Evolutionary conservation across 2,888 invertebrate species (phyloP).

Genomic region (Hemicrepidius hirtus): DNA sequence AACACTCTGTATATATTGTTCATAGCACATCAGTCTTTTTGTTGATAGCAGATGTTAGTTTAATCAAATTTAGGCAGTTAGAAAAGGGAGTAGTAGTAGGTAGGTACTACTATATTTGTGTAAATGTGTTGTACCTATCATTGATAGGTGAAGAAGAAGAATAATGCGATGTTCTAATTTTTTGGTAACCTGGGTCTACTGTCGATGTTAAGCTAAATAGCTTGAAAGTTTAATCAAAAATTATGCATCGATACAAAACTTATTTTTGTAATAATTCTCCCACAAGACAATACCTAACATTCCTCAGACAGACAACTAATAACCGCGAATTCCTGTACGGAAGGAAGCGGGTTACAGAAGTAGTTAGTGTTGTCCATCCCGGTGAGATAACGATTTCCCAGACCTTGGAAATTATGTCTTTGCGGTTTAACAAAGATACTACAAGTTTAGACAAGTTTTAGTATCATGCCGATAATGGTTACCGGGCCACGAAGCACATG

Average conservation of each 20-base stretch:
- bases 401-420: constrained; percentile 55
- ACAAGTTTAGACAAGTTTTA: constrained; percentile 4
- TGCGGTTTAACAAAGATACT: constrained; percentile 36
- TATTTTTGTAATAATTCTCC: constrained; percentile 38
- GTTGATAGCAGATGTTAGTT: too few relatives aligned
- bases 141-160: too few relatives aligned
- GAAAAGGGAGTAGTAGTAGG: too few relatives aligned
- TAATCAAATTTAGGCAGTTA: too few relatives aligned
- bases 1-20: too few relatives aligned
- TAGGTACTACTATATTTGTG: too few relatives aligned
- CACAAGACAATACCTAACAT: constrained; percentile 40
- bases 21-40: too few relatives aligned
- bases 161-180: too few relatives aligned
- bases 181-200: too few relatives aligned
- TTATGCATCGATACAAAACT: neutral
- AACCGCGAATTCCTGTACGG: constrained; percentile 54
- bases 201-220: too few relatives aligned
- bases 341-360: constrained; percentile 59
- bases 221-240: too few relatives aligned
- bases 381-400: constrained; percentile 54
- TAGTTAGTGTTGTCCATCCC: constrained; percentile 44
- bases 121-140: too few relatives aligned
- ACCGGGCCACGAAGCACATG: neutral
- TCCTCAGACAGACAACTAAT: constrained; percentile 56
- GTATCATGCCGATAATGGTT: constrained; percentile 15